Conservation (phyloP, 1,140 invertebrate species). For the Philotrypesis tridentata region DNA sequence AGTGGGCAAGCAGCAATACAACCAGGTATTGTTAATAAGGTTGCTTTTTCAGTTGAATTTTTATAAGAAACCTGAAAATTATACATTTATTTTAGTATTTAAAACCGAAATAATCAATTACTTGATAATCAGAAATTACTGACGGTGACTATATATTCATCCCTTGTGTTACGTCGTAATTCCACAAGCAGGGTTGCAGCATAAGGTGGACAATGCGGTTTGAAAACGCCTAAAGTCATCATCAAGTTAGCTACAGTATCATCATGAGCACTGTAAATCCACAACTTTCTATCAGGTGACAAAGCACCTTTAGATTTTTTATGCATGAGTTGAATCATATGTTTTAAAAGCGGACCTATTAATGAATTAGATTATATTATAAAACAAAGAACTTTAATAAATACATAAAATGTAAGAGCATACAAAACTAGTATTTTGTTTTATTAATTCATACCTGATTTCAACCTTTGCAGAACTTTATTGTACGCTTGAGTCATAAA, state of each 20-base stretch:
- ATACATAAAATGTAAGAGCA: no score
- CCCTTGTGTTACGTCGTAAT: slow-evolving; percentile 71
- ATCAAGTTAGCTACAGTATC: slow-evolving; percentile 86
- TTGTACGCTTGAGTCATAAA: slow-evolving; percentile 73
- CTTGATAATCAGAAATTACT: slow-evolving; percentile 44
- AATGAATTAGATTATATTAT: slow-evolving; percentile 54
- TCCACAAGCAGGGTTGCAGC: slow-evolving; percentile 83
- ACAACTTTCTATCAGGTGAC: slow-evolving; percentile 77
- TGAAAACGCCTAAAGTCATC: slow-evolving; percentile 82
- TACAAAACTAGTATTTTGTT: slow-evolving; percentile 31
- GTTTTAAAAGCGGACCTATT: slow-evolving; percentile 79
- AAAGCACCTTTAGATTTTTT: slow-evolving; percentile 68
- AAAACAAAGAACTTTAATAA: background rate
- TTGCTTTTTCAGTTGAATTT: slow-evolving; percentile 75
- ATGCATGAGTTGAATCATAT: slow-evolving; percentile 78
- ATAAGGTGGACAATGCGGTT: slow-evolving; percentile 84
- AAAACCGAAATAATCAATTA: slow-evolving; percentile 16
- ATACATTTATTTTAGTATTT: slow-evolving; percentile 19
- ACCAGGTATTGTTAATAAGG: slow-evolving; percentile 75
- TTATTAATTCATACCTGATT: slow-evolving; percentile 63
- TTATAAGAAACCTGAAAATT: slow-evolving; percentile 77
- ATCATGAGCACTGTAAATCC: slow-evolving; percentile 89
- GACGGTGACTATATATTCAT: slow-evolving; percentile 71
- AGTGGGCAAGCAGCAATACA: slow-evolving; percentile 78
- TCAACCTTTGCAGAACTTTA: slow-evolving; percentile 72